Conservation (phyloP, 2,113 vertebrate genomes). For the Eulemur macaco region DNA sequence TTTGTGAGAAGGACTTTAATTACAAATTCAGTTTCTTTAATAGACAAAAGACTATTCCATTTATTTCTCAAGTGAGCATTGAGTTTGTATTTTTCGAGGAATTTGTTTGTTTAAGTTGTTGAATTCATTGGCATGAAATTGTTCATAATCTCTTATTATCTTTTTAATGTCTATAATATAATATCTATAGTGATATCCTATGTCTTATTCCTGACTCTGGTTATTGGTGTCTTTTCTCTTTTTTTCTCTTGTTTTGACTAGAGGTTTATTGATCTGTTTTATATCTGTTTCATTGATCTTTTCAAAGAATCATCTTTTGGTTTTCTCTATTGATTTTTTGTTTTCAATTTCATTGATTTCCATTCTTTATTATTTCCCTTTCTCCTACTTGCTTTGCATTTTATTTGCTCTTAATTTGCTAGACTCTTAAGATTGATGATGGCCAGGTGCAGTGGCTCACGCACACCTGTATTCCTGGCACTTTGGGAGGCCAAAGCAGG, state of each 20-base stretch:
- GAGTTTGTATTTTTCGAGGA: neutral
- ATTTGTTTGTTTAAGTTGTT: conserved; percentile 4
- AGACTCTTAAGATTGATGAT: neutral
- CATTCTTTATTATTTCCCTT: neutral
- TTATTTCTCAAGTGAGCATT: conserved; percentile 30
- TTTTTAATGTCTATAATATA: neutral
- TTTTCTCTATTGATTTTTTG: neutral
- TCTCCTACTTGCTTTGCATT: neutral
- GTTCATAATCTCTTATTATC: neutral
- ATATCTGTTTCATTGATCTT: conserved; percentile 13
- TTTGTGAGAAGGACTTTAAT: neutral
- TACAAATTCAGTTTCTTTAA: neutral
- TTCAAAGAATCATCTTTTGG: neutral
- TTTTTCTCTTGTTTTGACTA: neutral
- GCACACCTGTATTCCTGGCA: no score
- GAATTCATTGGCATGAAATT: neutral
- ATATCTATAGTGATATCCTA: neutral
- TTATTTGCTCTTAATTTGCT: conserved; percentile 39
- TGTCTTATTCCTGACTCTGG: neutral
- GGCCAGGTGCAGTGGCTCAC: no score
- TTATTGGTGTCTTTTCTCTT: neutral
- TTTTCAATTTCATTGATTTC: conserved; percentile 2
- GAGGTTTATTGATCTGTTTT: conserved; percentile 20
- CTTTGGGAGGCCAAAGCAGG: no score
- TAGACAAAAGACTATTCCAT: neutral